Evolutionary conservation across 2,888 invertebrate genomes (phyloP).

Genomic region (Volucella bombylans): DNA sequence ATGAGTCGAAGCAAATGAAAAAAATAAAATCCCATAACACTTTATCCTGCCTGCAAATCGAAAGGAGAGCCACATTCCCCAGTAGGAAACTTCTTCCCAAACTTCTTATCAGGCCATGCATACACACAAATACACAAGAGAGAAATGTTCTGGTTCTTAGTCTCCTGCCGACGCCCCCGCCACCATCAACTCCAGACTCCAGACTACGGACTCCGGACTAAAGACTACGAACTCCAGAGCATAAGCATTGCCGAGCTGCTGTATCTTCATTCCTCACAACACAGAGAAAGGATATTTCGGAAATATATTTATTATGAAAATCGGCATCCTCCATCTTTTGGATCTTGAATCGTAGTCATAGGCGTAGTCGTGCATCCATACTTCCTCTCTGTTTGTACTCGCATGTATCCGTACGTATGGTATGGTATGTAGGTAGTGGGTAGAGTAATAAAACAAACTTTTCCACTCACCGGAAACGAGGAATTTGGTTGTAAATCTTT

Average conservation of each 20-base stretch:
- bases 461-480: conserved; percentile 70
- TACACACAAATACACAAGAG: conserved; percentile 6
- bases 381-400: conserved; percentile 30
- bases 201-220: background rate
- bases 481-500: conserved; percentile 68
- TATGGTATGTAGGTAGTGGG: conserved; percentile 33
- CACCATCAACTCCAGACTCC: too few species aligned
- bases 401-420: too few species aligned
- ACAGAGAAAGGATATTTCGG: conserved; percentile 50
- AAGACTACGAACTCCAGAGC: conserved; percentile 5
- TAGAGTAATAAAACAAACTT: conserved; percentile 72
- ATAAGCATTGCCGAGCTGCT: conserved; percentile 2
- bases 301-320: conserved; percentile 71
- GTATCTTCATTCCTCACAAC: background rate
- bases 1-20: conserved; percentile 5
- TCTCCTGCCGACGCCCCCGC: background rate
- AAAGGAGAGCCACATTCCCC: conserved; percentile 54
- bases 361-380: conserved; percentile 46
- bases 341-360: conserved; percentile 1
- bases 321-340: conserved; percentile 49
- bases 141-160: background rate
- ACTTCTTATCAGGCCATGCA: conserved; percentile 35
- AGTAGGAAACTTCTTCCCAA: conserved; percentile 48
- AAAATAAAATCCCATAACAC: conserved; percentile 42
- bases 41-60: conserved; percentile 64